phyloP scores from a whole-genome alignment of 2,113 vertebrate genomes.

The Rhadina sibilatrix region DNA sequence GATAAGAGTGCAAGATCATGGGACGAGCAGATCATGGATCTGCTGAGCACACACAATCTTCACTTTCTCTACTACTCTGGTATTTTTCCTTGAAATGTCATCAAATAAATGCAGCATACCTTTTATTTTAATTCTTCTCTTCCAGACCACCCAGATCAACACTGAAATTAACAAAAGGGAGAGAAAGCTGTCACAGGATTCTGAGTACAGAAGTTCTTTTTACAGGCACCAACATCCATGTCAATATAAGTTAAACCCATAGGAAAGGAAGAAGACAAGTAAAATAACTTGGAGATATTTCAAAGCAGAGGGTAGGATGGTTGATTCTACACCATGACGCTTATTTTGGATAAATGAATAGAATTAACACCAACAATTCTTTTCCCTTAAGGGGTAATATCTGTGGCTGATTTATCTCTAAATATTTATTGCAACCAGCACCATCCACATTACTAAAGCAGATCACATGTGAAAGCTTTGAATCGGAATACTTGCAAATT shows the following conservation, averaged over 20 bases:
- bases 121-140: not conserved
- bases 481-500: not conserved
- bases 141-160: not conserved
- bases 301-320: not conserved
- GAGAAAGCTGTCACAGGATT: not conserved
- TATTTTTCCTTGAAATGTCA: not conserved
- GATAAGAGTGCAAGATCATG: not conserved
- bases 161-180: not conserved
- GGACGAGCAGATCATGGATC: not conserved
- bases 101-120: not conserved
- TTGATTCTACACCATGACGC: not conserved
- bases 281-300: not conserved
- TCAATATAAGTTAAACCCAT: not conserved
- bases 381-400: not conserved
- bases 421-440: not conserved
- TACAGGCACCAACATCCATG: not conserved
- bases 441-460: not conserved
- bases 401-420: not conserved
- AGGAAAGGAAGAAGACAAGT: not conserved
- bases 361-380: not conserved
- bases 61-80: not conserved
- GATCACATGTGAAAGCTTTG: not conserved
- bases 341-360: not conserved
- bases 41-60: not conserved
- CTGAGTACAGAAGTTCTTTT: not conserved